These are phyloP conservation scores for Atrina japonica DNA, from an alignment of 2,888 invertebrate species.

Conservation along the genomic window DNA sequence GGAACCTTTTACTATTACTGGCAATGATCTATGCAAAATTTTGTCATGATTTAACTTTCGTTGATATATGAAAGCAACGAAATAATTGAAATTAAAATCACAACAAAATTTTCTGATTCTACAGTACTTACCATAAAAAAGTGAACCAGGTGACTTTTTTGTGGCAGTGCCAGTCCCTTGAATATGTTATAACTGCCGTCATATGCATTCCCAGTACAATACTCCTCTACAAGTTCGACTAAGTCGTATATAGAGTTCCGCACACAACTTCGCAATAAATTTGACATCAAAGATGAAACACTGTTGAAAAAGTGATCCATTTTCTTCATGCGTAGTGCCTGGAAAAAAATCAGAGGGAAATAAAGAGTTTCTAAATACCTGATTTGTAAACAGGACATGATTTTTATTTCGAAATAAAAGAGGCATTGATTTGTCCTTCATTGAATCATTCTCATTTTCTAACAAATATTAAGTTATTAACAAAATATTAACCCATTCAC, in stretches of 20 bases:
- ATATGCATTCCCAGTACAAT: constrained; percentile 77
- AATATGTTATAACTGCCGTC: constrained; percentile 75
- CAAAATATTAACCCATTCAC: no score
- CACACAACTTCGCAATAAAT: constrained; percentile 84
- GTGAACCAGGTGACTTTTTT: constrained; percentile 68
- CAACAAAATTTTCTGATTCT: no score
- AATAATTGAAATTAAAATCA: no score
- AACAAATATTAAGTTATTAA: no score
- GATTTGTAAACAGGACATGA: no score
- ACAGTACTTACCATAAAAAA: constrained; percentile 73
- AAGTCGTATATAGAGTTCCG: constrained; percentile 77
- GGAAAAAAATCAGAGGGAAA: constrained; percentile 18
- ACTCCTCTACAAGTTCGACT: constrained; percentile 76
- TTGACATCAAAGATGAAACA: constrained; percentile 89
- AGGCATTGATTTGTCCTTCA: no score
- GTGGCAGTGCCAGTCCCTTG: constrained; percentile 72
- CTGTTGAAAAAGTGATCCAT: constrained; percentile 87
- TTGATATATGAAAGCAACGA: no score
- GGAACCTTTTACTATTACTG: background rate
- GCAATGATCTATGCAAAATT: background rate
- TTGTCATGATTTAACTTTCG: no score
- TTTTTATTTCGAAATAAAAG: no score
- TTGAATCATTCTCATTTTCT: no score
- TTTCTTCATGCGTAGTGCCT: constrained; percentile 80
- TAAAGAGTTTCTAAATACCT: no score